Base-by-base conservation (phyloP, 2,113 vertebrate species). In the Forbesichthys papilliferus region DNA sequence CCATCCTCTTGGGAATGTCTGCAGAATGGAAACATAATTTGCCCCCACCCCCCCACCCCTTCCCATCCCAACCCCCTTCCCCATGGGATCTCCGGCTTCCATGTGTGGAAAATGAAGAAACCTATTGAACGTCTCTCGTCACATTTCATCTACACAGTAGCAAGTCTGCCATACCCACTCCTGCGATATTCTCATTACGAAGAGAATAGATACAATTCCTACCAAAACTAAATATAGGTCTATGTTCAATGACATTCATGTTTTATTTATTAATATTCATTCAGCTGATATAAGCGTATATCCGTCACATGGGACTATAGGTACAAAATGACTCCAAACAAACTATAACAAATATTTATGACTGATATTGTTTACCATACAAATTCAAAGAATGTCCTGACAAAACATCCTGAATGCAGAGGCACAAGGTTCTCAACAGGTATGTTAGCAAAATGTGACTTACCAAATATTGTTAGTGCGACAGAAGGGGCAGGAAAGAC, bases 41-140 rank as follows among this genome's bases (percentile, higher is more conserved):
- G 27, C 0, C 36, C 36, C 81, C 49, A 66, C 66, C 63, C 56
- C 61, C 51, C 49, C 63, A 42, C 75, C 76, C 69, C 2, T 68
- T 27, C 27, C 2, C 27, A 27, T 27, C 36, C 81, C 49, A 66
- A 68, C 63, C 56, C 63, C 51, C 49, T 64, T 42, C 75, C 76
- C 69, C 60, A 12, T 2, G 68, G 54, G 77, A 84, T 73, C 60
- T 76, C 65, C 60, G 73, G 16, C 71, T 64, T 71, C 68, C 74
- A 80, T 75, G 69, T 72, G 51, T 59, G 42, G 48, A 13, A 58
- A 63, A 57, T 33, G 69, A 61, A 69, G 61, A 60, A 77, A 77
- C 73, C 68, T 49, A 68, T 75, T 84, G 61, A 85, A 64, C 20
- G 20, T 20, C 20, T 20, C 20, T 51, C 49, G 59, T 79, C 70